Evolutionary conservation across 2,113 vertebrate species (phyloP).

Genomic region (Tetrax tetrax): DNA sequence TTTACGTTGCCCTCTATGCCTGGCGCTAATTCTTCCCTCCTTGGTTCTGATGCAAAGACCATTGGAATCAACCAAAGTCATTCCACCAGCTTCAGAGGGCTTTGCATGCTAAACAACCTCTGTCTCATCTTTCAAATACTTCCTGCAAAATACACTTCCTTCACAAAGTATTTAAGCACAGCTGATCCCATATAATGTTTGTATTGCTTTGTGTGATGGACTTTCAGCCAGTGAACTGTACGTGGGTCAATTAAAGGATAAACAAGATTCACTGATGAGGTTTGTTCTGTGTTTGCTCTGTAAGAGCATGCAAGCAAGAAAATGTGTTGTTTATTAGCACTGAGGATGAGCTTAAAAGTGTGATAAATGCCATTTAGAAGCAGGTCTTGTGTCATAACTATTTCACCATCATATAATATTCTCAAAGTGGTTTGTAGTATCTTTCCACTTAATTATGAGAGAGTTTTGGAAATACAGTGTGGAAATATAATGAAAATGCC

Average conservation of each 20-base stretch:
- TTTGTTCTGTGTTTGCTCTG: neutral
- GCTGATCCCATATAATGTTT: neutral
- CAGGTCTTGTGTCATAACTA: neutral
- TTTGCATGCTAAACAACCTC: neutral
- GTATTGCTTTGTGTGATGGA: neutral
- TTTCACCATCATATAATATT: neutral
- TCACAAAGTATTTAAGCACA: slow-evolving; percentile 12
- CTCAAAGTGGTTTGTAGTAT: neutral
- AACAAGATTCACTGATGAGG: neutral
- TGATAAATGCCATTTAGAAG: neutral
- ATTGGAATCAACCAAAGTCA: neutral
- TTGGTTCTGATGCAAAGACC: slow-evolving; percentile 3
- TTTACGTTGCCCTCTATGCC: neutral
- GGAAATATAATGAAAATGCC: neutral
- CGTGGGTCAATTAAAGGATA: neutral
- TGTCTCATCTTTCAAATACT: slow-evolving; percentile 47
- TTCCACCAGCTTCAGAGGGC: slow-evolving; percentile 30
- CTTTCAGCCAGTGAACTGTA: neutral
- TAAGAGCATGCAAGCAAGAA: neutral
- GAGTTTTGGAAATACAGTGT: neutral
- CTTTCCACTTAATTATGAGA: neutral
- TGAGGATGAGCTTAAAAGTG: neutral
- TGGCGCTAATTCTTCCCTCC: neutral
- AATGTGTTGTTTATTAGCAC: neutral
- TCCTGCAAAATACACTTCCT: slow-evolving; percentile 36